Evolutionary conservation across 2,797 vertebrate species (phyloP).

Genomic region (Sebastes iracundus): DNA sequence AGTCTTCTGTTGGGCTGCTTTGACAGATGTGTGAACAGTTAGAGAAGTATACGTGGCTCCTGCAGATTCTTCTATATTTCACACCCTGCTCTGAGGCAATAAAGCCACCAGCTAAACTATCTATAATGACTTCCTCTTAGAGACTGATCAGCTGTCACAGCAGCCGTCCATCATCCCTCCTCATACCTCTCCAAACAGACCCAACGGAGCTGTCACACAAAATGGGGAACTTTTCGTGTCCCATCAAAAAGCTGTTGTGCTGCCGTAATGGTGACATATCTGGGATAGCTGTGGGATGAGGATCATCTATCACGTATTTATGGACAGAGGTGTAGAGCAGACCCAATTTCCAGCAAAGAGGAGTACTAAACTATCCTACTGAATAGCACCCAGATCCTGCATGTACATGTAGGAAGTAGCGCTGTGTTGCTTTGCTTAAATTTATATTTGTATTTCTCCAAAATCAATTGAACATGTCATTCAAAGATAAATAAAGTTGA

Average conservation of each 20-base stretch:
- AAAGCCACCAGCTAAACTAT: conserved; percentile 17
- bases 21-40: not conserved
- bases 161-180: conserved; percentile 6
- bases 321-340: conserved; percentile 17
- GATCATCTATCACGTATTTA: conserved; percentile 31
- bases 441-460: not conserved
- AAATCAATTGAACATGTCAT: not conserved
- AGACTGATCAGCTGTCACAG: conserved; percentile 35
- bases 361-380: not conserved
- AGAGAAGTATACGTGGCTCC: not conserved
- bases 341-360: conserved; percentile 52
- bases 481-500: not conserved
- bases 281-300: conserved; percentile 2
- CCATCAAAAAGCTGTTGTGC: conserved; percentile 38
- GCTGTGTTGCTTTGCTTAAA: not conserved
- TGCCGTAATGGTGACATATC: conserved; percentile 11
- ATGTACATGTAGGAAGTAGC: not conserved
- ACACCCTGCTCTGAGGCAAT: not conserved
- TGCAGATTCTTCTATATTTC: conserved; percentile 29
- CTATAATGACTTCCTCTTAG: conserved; percentile 18
- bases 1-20: not conserved
- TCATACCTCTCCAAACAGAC: conserved; percentile 10
- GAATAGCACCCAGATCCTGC: not conserved
- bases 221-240: conserved; percentile 30
- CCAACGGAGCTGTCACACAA: conserved; percentile 11